Conservation (phyloP, 2,113 vertebrate species). For the Rhegmatorhina hoffmannsi region DNA sequence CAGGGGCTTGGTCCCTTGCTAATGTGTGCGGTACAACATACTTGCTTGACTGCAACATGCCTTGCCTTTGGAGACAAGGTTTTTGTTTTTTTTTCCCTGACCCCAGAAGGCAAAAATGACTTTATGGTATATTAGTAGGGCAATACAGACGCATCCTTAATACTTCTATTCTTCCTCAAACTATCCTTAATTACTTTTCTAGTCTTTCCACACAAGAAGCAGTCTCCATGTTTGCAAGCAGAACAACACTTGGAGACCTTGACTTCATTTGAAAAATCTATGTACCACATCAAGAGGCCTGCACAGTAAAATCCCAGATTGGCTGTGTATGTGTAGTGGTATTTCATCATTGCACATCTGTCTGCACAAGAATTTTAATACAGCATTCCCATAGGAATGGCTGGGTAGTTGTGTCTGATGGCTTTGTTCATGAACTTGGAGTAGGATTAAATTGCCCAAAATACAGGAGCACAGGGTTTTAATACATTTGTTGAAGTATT, state of each 20-base stretch:
- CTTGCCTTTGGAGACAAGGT: not conserved
- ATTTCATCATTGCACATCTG: not conserved
- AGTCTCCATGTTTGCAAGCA: not conserved
- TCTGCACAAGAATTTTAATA: not conserved
- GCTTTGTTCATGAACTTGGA: not conserved
- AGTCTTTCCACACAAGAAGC: not conserved
- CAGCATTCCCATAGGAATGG: not conserved
- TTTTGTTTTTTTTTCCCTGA: no score
- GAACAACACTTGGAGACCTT: not conserved
- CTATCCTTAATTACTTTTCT: not conserved
- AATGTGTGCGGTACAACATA: not conserved
- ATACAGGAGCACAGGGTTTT: not conserved
- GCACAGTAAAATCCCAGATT: not conserved
- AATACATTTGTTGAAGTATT: not conserved
- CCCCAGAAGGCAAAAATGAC: not conserved
- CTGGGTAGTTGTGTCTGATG: not conserved
- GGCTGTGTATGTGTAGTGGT: not conserved
- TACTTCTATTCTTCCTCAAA: not conserved
- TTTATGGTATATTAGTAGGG: not conserved
- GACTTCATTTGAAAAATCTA: not conserved
- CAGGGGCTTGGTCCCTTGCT: not conserved
- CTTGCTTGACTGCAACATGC: accelerated
- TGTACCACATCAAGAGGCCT: not conserved
- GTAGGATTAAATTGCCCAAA: not conserved
- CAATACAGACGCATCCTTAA: not conserved